Conservation (phyloP, 2,113 vertebrate genomes). For the Lonchura striata region DNA sequence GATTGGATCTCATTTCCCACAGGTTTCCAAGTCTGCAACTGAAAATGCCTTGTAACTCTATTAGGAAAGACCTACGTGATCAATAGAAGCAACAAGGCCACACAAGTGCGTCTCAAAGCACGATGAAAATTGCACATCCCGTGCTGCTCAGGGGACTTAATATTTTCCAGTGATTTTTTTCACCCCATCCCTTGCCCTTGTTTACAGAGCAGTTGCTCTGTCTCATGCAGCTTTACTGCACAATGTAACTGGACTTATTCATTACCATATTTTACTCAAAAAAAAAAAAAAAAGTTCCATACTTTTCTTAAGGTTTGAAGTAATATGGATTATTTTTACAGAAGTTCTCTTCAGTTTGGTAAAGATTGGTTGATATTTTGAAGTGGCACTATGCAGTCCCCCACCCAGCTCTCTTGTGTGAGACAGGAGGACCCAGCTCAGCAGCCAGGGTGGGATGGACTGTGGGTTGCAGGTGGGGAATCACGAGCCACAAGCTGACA, state of each 20-base stretch:
- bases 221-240: background rate
- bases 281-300: background rate
- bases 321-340: background rate
- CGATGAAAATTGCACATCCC: conserved; percentile 61
- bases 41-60: conserved; percentile 75
- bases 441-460: background rate
- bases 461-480: no score
- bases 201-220: background rate
- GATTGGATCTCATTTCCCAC: conserved; percentile 61
- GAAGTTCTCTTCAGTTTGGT: background rate
- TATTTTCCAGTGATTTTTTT: conserved; percentile 63
- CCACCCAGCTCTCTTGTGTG: background rate
- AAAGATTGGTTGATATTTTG: background rate
- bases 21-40: conserved; percentile 49
- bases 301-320: background rate
- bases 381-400: no score
- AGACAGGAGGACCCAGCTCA: background rate
- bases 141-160: conserved; percentile 52
- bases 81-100: conserved; percentile 71
- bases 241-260: background rate
- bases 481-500: no score
- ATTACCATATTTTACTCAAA: background rate
- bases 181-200: background rate
- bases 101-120: conserved; percentile 50
- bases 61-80: conserved; percentile 72